Evolutionary conservation across 2,888 invertebrate species (phyloP).

Genomic region (Cerceris ruficornis): DNA sequence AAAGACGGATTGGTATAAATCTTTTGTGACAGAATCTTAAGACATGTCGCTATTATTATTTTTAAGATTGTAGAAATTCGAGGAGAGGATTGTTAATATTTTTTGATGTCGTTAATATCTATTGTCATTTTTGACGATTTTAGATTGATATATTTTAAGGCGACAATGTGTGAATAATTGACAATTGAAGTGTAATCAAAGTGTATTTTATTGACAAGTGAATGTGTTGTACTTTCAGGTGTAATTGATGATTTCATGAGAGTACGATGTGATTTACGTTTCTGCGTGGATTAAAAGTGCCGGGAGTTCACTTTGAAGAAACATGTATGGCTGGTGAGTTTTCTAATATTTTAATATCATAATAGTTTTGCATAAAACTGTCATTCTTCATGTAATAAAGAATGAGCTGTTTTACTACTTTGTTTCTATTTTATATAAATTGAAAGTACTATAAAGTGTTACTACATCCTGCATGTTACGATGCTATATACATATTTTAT

Average conservation of each 20-base stretch:
- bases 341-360: not conserved
- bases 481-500: too few relatives aligned
- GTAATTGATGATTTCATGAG: conserved; percentile 31
- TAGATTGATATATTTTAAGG: too few relatives aligned
- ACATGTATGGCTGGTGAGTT: conserved; percentile 63
- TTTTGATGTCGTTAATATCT: not conserved
- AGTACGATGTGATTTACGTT: conserved; percentile 26
- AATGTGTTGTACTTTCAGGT: conserved; percentile 30
- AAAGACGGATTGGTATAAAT: too few relatives aligned
- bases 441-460: too few relatives aligned
- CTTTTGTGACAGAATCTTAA: too few relatives aligned
- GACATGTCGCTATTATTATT: too few relatives aligned
- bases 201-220: conserved; percentile 31
- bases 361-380: not conserved
- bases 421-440: too few relatives aligned
- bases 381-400: not conserved
- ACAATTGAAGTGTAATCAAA: not conserved
- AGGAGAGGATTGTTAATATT: too few relatives aligned
- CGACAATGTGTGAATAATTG: not conserved
- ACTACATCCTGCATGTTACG: too few relatives aligned
- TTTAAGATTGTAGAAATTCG: too few relatives aligned
- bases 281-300: conserved; percentile 42
- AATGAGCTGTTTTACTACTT: not conserved
- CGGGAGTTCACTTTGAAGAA: conserved; percentile 24
- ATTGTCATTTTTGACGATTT: not conserved